Conservation (phyloP, 2,113 vertebrate species). For the Lepus americanus region DNA sequence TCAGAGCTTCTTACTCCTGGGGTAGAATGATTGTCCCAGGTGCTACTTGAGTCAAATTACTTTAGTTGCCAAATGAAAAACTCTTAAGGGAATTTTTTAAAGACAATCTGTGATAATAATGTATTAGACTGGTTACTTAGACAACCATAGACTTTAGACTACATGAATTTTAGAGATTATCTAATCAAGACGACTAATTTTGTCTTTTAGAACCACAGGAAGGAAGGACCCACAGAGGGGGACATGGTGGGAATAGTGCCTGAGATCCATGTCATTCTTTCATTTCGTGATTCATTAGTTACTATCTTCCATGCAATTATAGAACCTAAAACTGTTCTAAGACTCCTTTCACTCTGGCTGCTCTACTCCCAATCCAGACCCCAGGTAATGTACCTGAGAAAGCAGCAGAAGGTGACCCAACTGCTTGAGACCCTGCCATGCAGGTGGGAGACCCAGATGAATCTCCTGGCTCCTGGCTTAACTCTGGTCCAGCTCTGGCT, state of each 20-base stretch:
- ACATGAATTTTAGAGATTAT: not conserved
- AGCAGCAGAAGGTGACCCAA: too few species aligned
- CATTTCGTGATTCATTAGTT: constrained; percentile 7
- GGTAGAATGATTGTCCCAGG: not conserved
- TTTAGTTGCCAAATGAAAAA: constrained; percentile 22
- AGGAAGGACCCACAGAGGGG: not conserved
- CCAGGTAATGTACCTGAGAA: too few species aligned
- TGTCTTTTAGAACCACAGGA: not conserved
- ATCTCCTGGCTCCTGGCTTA: too few species aligned
- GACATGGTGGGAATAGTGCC: not conserved
- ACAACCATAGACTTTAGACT: not conserved
- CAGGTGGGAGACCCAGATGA: too few species aligned
- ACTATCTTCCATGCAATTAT: not conserved
- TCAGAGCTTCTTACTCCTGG: not conserved
- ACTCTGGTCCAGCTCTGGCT: too few species aligned
- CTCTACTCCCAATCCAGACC: too few species aligned
- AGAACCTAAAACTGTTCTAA: not conserved
- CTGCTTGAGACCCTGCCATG: too few species aligned
- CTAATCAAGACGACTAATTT: constrained; percentile 7
- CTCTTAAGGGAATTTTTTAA: not conserved
- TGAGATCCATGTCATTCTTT: not conserved
- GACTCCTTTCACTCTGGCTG: too few species aligned
- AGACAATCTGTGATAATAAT: not conserved
- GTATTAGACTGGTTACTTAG: not conserved
- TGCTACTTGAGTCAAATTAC: not conserved